A percentile compares a stretch with the other conserved stretches of the same genome.
Evolutionary conservation across 2,113 vertebrate species (phyloP).

Genomic region (Ceyx margarethae): DNA sequence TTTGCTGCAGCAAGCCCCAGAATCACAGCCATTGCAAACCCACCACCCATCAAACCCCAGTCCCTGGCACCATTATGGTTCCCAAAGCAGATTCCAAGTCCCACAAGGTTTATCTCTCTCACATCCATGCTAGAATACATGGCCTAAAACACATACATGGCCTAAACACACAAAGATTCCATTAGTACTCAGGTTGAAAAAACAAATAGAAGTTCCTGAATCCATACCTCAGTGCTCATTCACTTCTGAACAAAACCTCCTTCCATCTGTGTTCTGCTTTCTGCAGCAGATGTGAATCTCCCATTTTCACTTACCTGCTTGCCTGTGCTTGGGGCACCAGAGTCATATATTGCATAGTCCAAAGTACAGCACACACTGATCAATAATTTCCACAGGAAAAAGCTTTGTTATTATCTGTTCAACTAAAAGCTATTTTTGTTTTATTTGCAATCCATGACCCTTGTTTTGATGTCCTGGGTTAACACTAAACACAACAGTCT

Average conservation of each 20-base stretch:
- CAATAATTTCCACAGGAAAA: neutral
- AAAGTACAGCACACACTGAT: neutral
- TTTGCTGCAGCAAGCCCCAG: neutral
- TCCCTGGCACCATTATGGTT: too few species aligned
- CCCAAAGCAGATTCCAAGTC: neutral
- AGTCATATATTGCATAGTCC: neutral
- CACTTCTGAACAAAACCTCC: neutral
- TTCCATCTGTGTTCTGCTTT: neutral
- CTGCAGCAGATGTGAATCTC: neutral
- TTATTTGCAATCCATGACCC: neutral
- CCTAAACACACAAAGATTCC: neutral
- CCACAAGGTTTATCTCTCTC: neutral
- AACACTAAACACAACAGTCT: neutral
- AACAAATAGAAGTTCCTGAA: neutral
- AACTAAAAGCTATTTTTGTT: neutral
- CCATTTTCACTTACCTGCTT: conserved; percentile 13
- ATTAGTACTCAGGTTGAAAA: neutral
- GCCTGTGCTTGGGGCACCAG: neutral
- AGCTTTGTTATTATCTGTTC: neutral
- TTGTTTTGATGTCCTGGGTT: neutral
- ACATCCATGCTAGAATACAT: rapidly evolving
- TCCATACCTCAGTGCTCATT: neutral
- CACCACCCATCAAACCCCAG: neutral
- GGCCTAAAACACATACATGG: too few species aligned
- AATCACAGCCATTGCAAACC: neutral